Evolutionary conservation across 64 coral and sea anemone species (phyloP).

Genomic region (Porites lutea): DNA sequence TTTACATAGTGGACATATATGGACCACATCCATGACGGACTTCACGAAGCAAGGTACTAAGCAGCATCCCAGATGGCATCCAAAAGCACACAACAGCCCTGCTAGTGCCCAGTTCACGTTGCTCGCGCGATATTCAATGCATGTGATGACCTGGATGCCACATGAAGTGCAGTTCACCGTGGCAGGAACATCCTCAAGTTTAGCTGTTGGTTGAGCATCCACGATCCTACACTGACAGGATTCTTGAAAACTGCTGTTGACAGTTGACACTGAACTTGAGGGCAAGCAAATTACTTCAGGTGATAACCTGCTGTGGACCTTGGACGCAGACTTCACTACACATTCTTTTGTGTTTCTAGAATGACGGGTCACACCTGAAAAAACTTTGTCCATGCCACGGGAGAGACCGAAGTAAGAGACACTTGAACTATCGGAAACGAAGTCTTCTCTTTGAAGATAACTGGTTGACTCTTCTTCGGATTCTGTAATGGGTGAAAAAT

Average conservation of each 20-base stretch:
- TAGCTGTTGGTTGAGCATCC: not conserved
- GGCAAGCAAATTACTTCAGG: not conserved
- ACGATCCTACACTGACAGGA: not conserved
- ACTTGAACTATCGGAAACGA: not conserved
- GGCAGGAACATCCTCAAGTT: not conserved
- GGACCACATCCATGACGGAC: constrained; percentile 67
- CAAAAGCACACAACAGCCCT: constrained; percentile 68
- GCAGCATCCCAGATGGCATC: constrained; percentile 80
- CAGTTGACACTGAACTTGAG: not conserved
- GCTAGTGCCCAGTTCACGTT: constrained; percentile 69
- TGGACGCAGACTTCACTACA: not conserved
- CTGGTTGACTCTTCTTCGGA: not conserved
- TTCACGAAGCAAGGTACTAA: constrained; percentile 66
- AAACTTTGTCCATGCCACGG: no score
- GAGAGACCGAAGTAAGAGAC: not conserved
- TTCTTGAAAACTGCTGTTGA: not conserved
- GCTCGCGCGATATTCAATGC: constrained; percentile 37
- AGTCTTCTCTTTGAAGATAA: not conserved
- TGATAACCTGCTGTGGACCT: not conserved
- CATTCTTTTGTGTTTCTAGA: not conserved
- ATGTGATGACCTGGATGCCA: not conserved
- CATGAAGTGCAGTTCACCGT: constrained; percentile 6
- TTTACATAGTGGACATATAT: constrained; percentile 78
- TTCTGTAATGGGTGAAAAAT: not conserved
- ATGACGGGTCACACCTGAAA: not conserved